phyloP scores from a whole-genome alignment of 1,140 invertebrate genomes.

The Oscheius sp. region DNA sequence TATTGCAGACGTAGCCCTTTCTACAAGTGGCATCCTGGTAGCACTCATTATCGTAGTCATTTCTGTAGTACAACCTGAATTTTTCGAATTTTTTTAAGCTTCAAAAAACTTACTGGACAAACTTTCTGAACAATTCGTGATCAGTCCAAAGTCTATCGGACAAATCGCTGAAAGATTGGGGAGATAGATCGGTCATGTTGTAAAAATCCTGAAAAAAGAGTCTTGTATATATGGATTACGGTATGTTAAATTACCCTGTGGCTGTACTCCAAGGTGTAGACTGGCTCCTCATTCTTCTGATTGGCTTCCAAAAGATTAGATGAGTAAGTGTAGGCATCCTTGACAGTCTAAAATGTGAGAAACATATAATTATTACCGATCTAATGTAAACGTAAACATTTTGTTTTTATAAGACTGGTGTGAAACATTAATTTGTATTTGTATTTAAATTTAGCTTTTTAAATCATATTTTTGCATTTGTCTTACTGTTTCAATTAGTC shows the following conservation, averaged over 20 bases:
- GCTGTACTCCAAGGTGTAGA: constrained; percentile 18
- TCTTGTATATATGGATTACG: neutral
- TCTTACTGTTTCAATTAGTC: too few relatives aligned
- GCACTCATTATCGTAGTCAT: constrained; percentile 24
- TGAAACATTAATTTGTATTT: too few relatives aligned
- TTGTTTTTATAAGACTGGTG: too few relatives aligned
- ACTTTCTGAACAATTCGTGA: constrained; percentile 14
- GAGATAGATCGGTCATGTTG: constrained; percentile 21
- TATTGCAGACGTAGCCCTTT: constrained; percentile 21
- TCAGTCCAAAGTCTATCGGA: constrained; percentile 25
- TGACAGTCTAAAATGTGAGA: constrained; percentile 31
- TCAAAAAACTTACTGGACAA: neutral
- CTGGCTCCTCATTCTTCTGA: constrained; percentile 21
- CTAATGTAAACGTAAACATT: too few relatives aligned
- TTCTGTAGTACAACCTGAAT: constrained; percentile 16
- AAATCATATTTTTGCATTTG: too few relatives aligned
- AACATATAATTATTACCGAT: too few relatives aligned
- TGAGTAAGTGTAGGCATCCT: constrained; percentile 25
- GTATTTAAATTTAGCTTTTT: too few relatives aligned
- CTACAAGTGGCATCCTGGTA: constrained; percentile 16
- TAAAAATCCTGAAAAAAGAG: constrained; percentile 6
- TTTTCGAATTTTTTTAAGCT: neutral
- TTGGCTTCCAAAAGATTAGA: constrained; percentile 22
- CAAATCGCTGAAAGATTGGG: constrained; percentile 26
- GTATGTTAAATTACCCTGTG: neutral